These are phyloP conservation scores for Caloenas nicobarica DNA, from an alignment of 2,113 vertebrate species.

Conservation along the genomic window DNA sequence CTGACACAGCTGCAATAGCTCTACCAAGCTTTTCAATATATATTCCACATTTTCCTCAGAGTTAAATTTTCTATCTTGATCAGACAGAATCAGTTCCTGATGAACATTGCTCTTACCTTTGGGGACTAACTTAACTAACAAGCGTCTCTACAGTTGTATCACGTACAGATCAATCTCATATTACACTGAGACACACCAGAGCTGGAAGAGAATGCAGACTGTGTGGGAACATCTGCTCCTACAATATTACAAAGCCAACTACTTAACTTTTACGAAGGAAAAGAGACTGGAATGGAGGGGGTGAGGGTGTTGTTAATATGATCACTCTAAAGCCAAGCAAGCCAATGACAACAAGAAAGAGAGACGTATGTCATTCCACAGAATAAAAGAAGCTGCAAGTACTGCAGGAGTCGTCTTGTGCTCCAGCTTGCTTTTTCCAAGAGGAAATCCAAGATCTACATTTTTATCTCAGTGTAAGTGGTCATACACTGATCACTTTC, in stretches of 20 bases:
- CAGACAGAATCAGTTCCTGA: background rate
- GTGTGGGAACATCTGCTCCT: background rate
- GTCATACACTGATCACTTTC: background rate
- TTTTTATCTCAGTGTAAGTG: background rate
- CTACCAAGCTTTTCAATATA: background rate
- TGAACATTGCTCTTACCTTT: background rate
- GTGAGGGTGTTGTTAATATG: background rate
- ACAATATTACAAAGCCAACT: background rate
- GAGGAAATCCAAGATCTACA: background rate
- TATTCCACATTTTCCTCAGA: background rate
- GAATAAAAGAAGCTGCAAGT: background rate
- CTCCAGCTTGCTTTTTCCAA: background rate
- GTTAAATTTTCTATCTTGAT: background rate
- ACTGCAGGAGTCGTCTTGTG: fast-evolving
- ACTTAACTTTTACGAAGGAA: background rate
- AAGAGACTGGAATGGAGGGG: fast-evolving
- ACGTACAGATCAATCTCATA: background rate
- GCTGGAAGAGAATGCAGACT: background rate
- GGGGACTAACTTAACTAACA: background rate
- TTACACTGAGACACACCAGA: background rate
- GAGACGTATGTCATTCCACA: background rate
- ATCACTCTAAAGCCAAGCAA: background rate
- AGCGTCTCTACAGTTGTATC: background rate
- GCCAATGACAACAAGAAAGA: background rate
- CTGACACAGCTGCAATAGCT: background rate